These are phyloP conservation scores for Atta texana DNA, from an alignment of 1,140 invertebrate genomes.

Conservation along the genomic window DNA sequence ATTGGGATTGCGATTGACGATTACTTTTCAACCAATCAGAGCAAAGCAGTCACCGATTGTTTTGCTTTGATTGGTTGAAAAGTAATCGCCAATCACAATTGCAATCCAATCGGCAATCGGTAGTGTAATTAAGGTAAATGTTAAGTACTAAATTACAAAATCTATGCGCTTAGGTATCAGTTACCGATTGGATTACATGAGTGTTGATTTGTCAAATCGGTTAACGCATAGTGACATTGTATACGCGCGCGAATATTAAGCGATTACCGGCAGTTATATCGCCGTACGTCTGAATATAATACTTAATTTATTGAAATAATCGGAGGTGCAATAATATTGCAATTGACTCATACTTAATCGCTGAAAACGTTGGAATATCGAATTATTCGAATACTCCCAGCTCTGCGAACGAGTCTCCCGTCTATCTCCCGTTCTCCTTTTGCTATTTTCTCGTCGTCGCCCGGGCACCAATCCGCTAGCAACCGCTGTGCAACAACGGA, in stretches of 20 bases:
- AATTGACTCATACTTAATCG: not conserved
- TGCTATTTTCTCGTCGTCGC: conserved; percentile 71
- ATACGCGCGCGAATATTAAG: not conserved
- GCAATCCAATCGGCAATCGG: too few relatives aligned
- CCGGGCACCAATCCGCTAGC: conserved; percentile 56
- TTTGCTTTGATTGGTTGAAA: too few relatives aligned
- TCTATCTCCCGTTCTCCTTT: conserved; percentile 6
- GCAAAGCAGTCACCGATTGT: too few relatives aligned
- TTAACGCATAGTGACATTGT: not conserved
- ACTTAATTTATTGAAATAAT: not conserved
- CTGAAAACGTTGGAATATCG: conserved; percentile 1
- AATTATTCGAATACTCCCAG: conserved; percentile 39
- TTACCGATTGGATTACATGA: not conserved
- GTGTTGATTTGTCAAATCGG: not conserved
- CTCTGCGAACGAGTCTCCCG: conserved; percentile 13
- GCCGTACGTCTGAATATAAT: not conserved
- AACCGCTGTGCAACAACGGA: conserved; percentile 65
- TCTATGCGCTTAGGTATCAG: not conserved
- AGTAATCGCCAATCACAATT: too few relatives aligned
- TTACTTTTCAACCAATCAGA: too few relatives aligned
- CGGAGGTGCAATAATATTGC: not conserved
- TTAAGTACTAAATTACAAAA: not conserved
- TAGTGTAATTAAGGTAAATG: not conserved
- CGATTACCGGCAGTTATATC: not conserved
- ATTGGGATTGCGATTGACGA: too few relatives aligned